Conservation (phyloP, 2,113 vertebrate species). For the Coregonus clupeaformis region DNA sequence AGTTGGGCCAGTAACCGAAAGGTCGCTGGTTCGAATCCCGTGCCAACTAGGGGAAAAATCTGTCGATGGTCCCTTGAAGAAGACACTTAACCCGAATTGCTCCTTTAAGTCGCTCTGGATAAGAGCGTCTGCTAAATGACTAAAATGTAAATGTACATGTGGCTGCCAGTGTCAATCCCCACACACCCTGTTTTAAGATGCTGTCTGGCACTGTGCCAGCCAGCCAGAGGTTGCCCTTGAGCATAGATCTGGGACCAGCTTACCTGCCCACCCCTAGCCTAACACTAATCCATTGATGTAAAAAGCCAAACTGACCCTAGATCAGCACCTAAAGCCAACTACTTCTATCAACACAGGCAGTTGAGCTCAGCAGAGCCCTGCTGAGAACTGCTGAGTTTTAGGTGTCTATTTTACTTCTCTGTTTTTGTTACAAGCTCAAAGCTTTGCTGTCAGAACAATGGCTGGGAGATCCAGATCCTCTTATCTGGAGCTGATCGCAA, state of each 20-base stretch:
- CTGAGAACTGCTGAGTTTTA: not conserved
- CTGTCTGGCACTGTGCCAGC: not conserved
- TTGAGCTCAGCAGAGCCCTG: not conserved
- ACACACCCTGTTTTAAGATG: not conserved
- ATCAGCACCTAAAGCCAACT: too few species aligned
- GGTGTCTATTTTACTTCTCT: not conserved
- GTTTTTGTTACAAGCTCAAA: not conserved
- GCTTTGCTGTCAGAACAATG: slow-evolving; percentile 14
- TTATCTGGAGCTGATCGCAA: slow-evolving; percentile 5
- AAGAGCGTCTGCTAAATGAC: not conserved
- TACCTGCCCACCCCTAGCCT: not conserved
- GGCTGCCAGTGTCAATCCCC: not conserved
- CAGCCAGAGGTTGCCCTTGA: not conserved
- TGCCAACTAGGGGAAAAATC: too few species aligned
- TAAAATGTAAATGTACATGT: not conserved
- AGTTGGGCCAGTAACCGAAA: too few species aligned
- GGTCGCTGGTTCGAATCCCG: too few species aligned
- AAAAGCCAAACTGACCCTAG: too few species aligned
- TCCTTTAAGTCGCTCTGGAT: too few species aligned
- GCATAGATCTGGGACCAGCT: not conserved
- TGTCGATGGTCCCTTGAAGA: too few species aligned
- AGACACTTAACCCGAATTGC: too few species aligned
- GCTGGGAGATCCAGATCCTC: slow-evolving; percentile 7
- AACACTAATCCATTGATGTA: too few species aligned
- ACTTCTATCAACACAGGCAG: too few species aligned